Evolutionary conservation across 2,797 vertebrate genomes (phyloP).

Genomic region (Pelodytes ibericus): DNA sequence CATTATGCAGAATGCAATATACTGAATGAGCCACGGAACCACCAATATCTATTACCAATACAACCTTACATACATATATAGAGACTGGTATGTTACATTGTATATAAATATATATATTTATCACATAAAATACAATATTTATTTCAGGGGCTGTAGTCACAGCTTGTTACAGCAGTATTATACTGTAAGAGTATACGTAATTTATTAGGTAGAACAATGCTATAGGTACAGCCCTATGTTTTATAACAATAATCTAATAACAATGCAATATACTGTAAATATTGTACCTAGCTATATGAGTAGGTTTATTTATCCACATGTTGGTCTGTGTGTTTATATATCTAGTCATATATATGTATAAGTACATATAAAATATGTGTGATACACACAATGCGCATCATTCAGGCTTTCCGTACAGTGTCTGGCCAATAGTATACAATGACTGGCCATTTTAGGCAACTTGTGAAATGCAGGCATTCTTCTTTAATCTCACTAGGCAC

Average conservation of each 20-base stretch:
- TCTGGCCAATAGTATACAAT: too few species aligned
- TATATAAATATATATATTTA: conserved; percentile 20
- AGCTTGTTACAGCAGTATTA: conserved; percentile 5
- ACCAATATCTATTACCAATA: conserved; percentile 18
- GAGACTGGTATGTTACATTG: conserved; percentile 7
- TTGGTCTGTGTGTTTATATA: too few species aligned
- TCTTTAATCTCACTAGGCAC: too few species aligned
- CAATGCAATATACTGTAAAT: conserved; percentile 23
- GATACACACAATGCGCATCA: background rate
- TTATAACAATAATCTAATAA: background rate
- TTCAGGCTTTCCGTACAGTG: too few species aligned
- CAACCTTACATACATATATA: conserved; percentile 2
- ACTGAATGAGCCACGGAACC: conserved; percentile 1
- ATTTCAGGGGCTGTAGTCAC: conserved; percentile 5
- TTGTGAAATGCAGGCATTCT: too few species aligned
- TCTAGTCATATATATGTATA: too few species aligned
- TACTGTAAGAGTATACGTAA: conserved; percentile 20
- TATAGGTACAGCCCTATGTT: conserved; percentile 17
- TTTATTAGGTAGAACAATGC: too few species aligned
- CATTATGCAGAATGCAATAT: background rate
- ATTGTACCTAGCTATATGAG: background rate
- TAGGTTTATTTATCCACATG: too few species aligned
- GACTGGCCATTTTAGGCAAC: too few species aligned
- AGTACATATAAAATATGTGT: too few species aligned
- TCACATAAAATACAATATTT: conserved; percentile 42